Base-by-base conservation (phyloP, 2,888 invertebrate species). In the Celastrina argiolus region DNA sequence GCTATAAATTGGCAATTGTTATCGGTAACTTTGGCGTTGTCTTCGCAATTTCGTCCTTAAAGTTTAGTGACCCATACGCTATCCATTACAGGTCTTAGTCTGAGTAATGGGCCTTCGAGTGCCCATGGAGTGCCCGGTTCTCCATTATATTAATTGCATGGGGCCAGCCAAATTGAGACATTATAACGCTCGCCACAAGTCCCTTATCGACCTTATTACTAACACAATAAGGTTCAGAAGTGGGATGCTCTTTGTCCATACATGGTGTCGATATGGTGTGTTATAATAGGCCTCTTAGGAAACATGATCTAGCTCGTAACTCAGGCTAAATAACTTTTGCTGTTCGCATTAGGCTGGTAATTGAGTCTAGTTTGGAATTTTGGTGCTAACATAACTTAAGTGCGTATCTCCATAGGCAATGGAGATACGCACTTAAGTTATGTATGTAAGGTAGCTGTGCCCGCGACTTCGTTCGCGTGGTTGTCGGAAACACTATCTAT, bases 101-200 rank as follows among this genome's bases (percentile, higher is more conserved):
- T 51, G 12, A 45, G 16, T 51, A 22, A 56, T 22, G 56, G 31
- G 6, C 31, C 22, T n/a, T 61, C 22, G 22, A 61, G 39, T 61
- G 61, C 36, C 61, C 5, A 36, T 22, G 34, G 31, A 31, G 31
- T 31, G 31, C 6, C 31, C 31, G 7, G 18, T 22, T 14, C 36
- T 70, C 73, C 74, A 74, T 77, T 75, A 75, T 75, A 76, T 75
- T 76, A 76, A 77, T 76, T 74, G 74, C 71, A 59, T 8, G 68
- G 69, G 69, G 67, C 69, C 45, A 67, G 72, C 74, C 69, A 67
- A 71, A 69, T 69, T 59, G 67, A 64, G 64, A 64, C 64, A 51
- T 64, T 64, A 64, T 26, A 12, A 41, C 10, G 36, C 10, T 12
- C 12, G 36, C 8, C 12, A 36, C 36, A 8, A 36, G 36, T 36